Percentiles rank a stretch among this genome's conserved stretches.
These are phyloP conservation scores for Arvicola amphibius DNA, from an alignment of 2,797 vertebrate species.

Conservation along the genomic window DNA sequence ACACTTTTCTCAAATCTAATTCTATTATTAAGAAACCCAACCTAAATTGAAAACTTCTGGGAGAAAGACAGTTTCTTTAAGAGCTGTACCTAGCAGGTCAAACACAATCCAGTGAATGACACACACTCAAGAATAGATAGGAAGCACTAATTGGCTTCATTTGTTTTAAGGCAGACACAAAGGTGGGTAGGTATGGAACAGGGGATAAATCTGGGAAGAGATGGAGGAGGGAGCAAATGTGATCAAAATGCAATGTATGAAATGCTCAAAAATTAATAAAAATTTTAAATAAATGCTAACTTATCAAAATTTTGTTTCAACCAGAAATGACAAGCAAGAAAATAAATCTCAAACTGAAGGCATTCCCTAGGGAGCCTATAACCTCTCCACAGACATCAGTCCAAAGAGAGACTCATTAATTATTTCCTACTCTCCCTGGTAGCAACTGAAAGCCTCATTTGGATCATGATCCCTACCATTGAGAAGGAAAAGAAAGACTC, in stretches of 20 bases:
- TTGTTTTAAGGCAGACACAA: background rate
- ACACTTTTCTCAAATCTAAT: background rate
- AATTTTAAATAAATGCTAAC: background rate
- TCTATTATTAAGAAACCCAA: conserved; percentile 19
- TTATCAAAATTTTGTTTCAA: conserved; percentile 27
- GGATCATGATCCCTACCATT: conserved; percentile 60
- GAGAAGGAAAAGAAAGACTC: conserved; percentile 70
- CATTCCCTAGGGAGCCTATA: conserved; percentile 28
- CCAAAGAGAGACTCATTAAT: conserved; percentile 68
- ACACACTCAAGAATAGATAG: background rate
- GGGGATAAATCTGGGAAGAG: background rate
- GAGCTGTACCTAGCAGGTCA: background rate
- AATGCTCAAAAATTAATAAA: background rate
- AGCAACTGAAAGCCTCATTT: conserved; percentile 72
- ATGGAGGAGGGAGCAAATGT: background rate
- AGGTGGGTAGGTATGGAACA: background rate
- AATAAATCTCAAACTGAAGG: conserved; percentile 6
- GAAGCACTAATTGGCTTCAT: background rate
- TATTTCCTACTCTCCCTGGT: conserved; percentile 70
- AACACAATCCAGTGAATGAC: background rate
- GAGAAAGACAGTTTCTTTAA: background rate
- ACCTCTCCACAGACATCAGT: conserved; percentile 56
- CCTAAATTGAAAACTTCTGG: conserved; percentile 13
- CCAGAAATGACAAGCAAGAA: conserved; percentile 50
- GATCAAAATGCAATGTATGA: background rate